A percentile compares a stretch with the other conserved stretches of the same genome.
Evolutionary conservation across 1,140 invertebrate species (phyloP).

Genomic region (Aphaenogaster floridana): DNA sequence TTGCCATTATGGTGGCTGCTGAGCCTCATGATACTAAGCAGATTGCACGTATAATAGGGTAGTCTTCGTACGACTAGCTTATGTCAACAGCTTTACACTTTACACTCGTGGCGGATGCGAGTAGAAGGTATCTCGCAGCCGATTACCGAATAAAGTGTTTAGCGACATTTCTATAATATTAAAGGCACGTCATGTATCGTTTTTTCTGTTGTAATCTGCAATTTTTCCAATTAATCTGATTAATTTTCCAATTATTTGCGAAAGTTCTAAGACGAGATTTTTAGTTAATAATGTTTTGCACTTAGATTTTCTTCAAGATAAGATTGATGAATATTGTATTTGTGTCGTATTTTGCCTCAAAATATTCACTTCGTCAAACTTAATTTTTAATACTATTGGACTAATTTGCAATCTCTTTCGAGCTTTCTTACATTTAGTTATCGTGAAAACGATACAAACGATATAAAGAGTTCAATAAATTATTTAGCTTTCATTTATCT

Average conservation of each 20-base stretch:
- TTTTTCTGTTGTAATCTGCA: neutral
- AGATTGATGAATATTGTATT: neutral
- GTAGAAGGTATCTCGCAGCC: constrained; percentile 60
- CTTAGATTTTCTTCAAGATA: neutral
- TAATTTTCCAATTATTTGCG: neutral
- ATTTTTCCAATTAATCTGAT: neutral
- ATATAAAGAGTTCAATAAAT: neutral
- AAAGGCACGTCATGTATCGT: constrained; percentile 6
- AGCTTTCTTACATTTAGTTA: neutral
- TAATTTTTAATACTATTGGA: neutral
- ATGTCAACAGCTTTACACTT: constrained; percentile 72
- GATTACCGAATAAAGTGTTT: constrained; percentile 71
- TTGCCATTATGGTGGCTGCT: constrained; percentile 68
- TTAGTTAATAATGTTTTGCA: neutral
- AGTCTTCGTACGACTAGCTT: constrained; percentile 69
- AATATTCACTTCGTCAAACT: neutral
- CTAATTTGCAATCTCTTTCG: neutral
- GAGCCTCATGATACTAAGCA: constrained; percentile 70
- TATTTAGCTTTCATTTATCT: neutral
- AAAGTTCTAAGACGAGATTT: neutral
- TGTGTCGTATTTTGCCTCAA: neutral
- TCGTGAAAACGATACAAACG: neutral
- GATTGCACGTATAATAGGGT: constrained; percentile 76
- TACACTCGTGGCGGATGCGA: constrained; percentile 59
- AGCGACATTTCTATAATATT: constrained; percentile 11